Percentiles rank a stretch among this genome's conserved stretches.
Conservation (phyloP, 2,888 invertebrate species). For the Nephrotoma guestfalica region DNA sequence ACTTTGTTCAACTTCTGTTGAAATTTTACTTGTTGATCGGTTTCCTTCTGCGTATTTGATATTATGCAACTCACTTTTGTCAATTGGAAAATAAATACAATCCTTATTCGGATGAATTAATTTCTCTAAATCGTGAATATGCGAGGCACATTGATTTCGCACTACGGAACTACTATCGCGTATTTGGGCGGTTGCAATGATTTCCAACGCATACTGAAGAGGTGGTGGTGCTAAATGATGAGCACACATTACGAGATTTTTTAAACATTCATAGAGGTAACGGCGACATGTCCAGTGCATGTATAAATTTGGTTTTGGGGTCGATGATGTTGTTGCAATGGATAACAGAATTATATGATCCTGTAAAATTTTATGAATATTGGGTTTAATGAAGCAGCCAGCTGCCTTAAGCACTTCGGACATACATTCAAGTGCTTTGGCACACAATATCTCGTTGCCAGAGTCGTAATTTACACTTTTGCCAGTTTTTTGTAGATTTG, state of each 20-base stretch:
- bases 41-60: conserved; percentile 10
- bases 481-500: conserved; percentile 15
- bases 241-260: conserved; percentile 15
- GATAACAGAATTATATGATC: conserved; percentile 16
- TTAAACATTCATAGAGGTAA: conserved; percentile 16
- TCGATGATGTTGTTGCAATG: conserved; percentile 4
- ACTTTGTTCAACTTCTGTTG: background rate
- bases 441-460: conserved; percentile 17
- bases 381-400: conserved; percentile 8
- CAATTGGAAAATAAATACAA: conserved; percentile 18
- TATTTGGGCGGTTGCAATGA: conserved; percentile 16
- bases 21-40: background rate
- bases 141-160: conserved; percentile 14
- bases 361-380: conserved; percentile 13
- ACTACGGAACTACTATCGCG: conserved; percentile 16
- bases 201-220: conserved; percentile 16
- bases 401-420: conserved; percentile 13
- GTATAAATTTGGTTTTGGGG: conserved; percentile 14
- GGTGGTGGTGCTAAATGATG: conserved; percentile 22
- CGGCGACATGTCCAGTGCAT: conserved; percentile 14
- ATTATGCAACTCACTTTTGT: conserved; percentile 17
- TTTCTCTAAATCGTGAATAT: conserved; percentile 18
- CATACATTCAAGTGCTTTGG: conserved; percentile 17
- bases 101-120: conserved; percentile 23
- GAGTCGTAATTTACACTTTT: conserved; percentile 16